phyloP scores from a whole-genome alignment of 2,113 vertebrate genomes.

The Tachuris rubrigastra region DNA sequence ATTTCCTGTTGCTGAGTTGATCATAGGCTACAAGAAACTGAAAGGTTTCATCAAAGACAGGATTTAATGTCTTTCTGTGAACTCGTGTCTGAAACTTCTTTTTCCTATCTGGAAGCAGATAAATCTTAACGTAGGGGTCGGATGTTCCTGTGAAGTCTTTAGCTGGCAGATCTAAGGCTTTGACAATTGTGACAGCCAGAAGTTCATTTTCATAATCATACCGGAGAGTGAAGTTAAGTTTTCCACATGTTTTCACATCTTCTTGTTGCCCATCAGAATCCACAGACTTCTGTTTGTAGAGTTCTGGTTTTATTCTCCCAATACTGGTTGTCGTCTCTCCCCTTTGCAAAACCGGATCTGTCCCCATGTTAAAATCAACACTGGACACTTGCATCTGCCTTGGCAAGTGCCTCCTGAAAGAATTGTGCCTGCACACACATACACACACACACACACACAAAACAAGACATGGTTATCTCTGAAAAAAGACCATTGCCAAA shows the following conservation, averaged over 20 bases:
- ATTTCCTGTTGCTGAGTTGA: conserved; percentile 91
- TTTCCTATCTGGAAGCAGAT: conserved; percentile 95
- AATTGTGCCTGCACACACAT: conserved; percentile 87
- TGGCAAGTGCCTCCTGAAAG: conserved; percentile 93
- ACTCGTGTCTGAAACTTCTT: conserved; percentile 98
- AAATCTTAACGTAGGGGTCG: conserved; percentile 97
- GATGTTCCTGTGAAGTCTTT: conserved; percentile 97
- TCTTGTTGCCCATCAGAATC: conserved; percentile 89
- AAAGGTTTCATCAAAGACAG: conserved; percentile 92
- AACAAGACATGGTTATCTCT: conserved; percentile 19
- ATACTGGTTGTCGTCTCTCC: conserved; percentile 94
- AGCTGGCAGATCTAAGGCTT: conserved; percentile 93
- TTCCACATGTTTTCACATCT: conserved; percentile 90
- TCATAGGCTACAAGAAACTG: conserved; percentile 92
- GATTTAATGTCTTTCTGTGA: conserved; percentile 96
- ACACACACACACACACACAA: not conserved
- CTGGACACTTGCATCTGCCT: conserved; percentile 97
- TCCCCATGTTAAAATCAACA: conserved; percentile 90
- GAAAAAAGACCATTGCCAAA: not conserved
- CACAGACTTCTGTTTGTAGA: conserved; percentile 98
- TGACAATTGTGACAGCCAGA: conserved; percentile 89
- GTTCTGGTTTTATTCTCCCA: conserved; percentile 95
- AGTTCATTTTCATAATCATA: conserved; percentile 95
- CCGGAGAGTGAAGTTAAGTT: conserved; percentile 89
- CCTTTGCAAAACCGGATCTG: conserved; percentile 78